phyloP scores from a whole-genome alignment of 2,888 invertebrate species.

The Gastrophysa polygoni region DNA sequence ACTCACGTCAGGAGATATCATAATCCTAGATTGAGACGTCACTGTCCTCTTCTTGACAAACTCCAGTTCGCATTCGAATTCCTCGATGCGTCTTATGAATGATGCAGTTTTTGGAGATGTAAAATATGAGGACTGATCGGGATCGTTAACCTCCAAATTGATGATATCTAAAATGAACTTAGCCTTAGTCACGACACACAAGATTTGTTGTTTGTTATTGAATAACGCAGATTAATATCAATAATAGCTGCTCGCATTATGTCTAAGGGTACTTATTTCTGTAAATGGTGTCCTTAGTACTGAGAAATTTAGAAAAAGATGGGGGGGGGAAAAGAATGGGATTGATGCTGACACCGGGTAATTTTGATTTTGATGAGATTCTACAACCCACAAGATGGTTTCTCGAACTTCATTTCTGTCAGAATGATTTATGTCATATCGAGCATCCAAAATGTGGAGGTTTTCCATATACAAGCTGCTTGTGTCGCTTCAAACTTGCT shows the following conservation, averaged over 20 bases:
- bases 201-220: too few relatives aligned
- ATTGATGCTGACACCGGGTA: too few relatives aligned
- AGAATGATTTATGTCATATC: conserved; percentile 10
- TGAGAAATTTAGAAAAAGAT: too few relatives aligned
- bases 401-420: conserved; percentile 7
- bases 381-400: not conserved
- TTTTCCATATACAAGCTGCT: conserved; percentile 12
- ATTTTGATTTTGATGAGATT: not conserved
- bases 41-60: not conserved
- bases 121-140: not conserved
- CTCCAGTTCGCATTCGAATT: not conserved
- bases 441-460: not conserved
- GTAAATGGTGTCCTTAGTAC: too few relatives aligned
- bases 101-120: not conserved
- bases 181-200: too few relatives aligned
- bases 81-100: not conserved
- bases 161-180: not conserved
- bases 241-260: too few relatives aligned
- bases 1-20: not conserved
- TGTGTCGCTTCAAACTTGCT: conserved; percentile 10
- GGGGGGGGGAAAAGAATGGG: too few relatives aligned
- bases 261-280: too few relatives aligned
- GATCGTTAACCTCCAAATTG: not conserved
- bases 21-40: not conserved
- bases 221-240: too few relatives aligned